Evolutionary conservation across 2,888 invertebrate species (phyloP).

Genomic region (Glaucopsyche alexis): DNA sequence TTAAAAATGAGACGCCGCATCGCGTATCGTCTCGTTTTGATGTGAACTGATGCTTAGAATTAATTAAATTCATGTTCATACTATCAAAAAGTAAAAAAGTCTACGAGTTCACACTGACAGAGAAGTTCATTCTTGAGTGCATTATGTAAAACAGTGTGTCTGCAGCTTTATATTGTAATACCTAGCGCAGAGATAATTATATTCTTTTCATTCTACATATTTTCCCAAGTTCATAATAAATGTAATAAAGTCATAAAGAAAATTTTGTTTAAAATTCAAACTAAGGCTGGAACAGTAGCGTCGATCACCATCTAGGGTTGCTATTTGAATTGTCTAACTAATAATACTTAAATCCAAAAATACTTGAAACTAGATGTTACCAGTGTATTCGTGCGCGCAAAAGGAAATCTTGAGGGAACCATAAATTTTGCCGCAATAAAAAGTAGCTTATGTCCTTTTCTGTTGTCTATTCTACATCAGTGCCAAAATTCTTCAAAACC

Average conservation of each 20-base stretch:
- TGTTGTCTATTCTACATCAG: too few species aligned
- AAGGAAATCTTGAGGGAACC: too few species aligned
- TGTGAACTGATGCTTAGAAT: too few species aligned
- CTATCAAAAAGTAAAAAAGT: background rate
- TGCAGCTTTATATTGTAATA: conserved; percentile 3
- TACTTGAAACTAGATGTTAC: too few species aligned
- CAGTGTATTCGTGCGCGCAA: too few species aligned
- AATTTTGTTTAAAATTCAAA: conserved; percentile 28
- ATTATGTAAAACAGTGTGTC: conserved; percentile 1
- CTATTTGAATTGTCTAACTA: background rate
- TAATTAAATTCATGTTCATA: background rate
- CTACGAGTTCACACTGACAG: background rate
- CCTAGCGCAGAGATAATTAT: background rate
- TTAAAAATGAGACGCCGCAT: too few species aligned
- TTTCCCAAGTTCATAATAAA: conserved; percentile 25
- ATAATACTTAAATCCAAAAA: too few species aligned
- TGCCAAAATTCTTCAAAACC: too few species aligned
- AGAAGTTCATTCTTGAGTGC: background rate
- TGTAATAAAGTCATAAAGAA: conserved; percentile 27
- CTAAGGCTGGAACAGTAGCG: conserved; percentile 18
- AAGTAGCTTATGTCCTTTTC: too few species aligned
- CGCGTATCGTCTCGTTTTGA: too few species aligned
- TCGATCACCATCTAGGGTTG: conserved; percentile 21
- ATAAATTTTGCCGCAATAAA: too few species aligned
- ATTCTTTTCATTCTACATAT: background rate